Percentiles rank a stretch among this genome's conserved stretches.
Evolutionary conservation across 2,797 vertebrate genomes (phyloP).

Genomic region (Capromys pilorides): DNA sequence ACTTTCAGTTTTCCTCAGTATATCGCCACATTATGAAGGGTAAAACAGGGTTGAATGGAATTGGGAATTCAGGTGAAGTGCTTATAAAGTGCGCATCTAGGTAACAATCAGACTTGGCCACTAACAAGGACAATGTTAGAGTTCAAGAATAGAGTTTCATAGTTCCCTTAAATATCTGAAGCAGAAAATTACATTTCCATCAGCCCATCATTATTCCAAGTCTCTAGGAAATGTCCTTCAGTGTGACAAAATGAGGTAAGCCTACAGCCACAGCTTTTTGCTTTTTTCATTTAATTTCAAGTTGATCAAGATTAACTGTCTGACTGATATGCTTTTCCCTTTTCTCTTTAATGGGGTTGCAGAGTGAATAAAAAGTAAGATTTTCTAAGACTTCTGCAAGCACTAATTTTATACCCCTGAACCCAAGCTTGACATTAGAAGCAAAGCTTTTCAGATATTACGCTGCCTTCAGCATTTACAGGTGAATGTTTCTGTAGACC

Average conservation of each 20-base stretch:
- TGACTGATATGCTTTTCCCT: background rate
- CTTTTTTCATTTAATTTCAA: background rate
- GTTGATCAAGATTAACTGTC: constrained; percentile 16
- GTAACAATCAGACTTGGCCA: background rate
- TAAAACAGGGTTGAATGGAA: background rate
- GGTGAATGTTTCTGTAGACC: background rate
- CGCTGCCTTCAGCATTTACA: background rate
- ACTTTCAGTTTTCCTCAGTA: background rate
- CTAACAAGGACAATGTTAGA: background rate
- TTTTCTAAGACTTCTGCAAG: background rate
- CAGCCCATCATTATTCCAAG: background rate
- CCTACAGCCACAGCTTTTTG: background rate
- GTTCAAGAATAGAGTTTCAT: constrained; percentile 40
- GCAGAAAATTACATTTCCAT: background rate
- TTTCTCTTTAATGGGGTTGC: background rate
- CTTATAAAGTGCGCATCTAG: background rate
- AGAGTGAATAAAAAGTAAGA: background rate
- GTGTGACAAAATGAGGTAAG: background rate
- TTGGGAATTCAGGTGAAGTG: background rate
- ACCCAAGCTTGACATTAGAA: background rate
- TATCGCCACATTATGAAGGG: background rate
- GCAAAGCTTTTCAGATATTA: background rate
- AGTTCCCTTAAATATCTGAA: background rate
- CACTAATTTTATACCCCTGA: background rate
- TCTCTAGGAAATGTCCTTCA: background rate